Evolutionary conservation across 2,888 invertebrate genomes (phyloP).

Genomic region (Metalampra italica): DNA sequence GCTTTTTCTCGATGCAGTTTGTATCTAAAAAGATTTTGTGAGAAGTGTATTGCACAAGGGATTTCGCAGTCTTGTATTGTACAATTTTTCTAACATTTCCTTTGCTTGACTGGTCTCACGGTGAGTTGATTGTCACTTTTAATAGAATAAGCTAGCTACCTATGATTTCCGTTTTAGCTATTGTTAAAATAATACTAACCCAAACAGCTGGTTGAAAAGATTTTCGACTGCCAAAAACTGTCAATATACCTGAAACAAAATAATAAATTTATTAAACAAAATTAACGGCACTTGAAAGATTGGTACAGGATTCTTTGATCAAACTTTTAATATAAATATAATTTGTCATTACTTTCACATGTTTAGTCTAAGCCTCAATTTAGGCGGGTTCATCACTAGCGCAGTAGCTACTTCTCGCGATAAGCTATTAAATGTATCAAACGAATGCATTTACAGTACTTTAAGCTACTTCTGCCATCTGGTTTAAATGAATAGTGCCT

Average conservation of each 20-base stretch:
- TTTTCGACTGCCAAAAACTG: not conserved
- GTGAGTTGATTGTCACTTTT: constrained; percentile 19
- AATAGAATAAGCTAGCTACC: not conserved
- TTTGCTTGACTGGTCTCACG: constrained; percentile 22
- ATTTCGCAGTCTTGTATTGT: constrained; percentile 38
- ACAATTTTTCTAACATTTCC: constrained; percentile 28
- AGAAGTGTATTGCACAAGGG: constrained; percentile 44
- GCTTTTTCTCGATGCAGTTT: constrained; percentile 67
- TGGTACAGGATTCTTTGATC: no score
- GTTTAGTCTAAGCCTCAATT: constrained; percentile 11
- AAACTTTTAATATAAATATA: no score
- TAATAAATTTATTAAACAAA: not conserved
- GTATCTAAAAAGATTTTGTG: constrained; percentile 61
- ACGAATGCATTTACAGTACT: constrained; percentile 23
- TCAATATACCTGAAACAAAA: constrained; percentile 29
- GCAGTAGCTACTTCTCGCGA: constrained; percentile 21
- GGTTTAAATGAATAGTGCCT: constrained; percentile 48
- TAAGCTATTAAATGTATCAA: constrained; percentile 23
- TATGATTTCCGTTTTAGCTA: constrained; percentile 4
- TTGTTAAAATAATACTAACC: constrained; percentile 7
- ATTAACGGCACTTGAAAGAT: not conserved
- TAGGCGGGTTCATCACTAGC: constrained; percentile 17
- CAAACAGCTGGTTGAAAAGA: constrained; percentile 2
- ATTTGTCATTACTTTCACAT: not conserved
- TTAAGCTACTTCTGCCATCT: constrained; percentile 57